Evolutionary conservation across 1,140 invertebrate species (phyloP).

Genomic region (Drosophila ironensis): DNA sequence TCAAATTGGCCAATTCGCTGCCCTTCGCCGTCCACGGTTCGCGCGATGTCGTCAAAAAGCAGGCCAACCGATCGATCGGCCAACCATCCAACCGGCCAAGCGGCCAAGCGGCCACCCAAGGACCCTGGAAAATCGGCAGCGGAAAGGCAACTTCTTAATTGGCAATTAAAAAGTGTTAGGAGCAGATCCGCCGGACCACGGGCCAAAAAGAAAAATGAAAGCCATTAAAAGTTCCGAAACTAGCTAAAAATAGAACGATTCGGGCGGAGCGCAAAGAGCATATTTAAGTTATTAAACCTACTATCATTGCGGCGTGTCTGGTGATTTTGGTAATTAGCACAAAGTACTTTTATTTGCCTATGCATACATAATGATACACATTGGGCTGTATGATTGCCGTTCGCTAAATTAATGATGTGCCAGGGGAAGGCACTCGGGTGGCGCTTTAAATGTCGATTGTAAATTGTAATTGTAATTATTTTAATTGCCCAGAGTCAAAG

Average conservation of each 20-base stretch:
- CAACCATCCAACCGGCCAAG: background rate
- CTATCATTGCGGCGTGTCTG: background rate
- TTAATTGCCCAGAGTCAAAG: conserved; percentile 65
- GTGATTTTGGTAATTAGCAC: conserved; percentile 43
- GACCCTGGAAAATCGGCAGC: conserved; percentile 31
- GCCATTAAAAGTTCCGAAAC: conserved; percentile 54
- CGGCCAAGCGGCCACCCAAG: background rate
- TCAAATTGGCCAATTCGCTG: conserved; percentile 36
- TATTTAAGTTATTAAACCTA: conserved; percentile 8
- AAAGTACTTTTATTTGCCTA: conserved; percentile 40
- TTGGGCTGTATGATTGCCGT: conserved; percentile 42
- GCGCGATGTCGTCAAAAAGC: conserved; percentile 7
- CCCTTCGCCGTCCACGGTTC: background rate
- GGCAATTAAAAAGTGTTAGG: conserved; percentile 70
- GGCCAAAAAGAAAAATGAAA: conserved; percentile 10
- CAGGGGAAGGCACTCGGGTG: conserved; percentile 20
- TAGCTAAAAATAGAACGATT: conserved; percentile 13
- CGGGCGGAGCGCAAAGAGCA: conserved; percentile 3
- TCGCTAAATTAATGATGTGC: conserved; percentile 65
- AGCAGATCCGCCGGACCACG: conserved; percentile 22
- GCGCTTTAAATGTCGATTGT: conserved; percentile 47
- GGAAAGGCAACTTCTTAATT: conserved; percentile 63
- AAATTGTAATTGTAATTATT: conserved; percentile 70
- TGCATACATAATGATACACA: conserved; percentile 22
- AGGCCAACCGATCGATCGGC: conserved; percentile 54